Percentiles rank a stretch among this genome's conserved stretches.
These are phyloP conservation scores for Anseranas semipalmata DNA, from an alignment of 2,113 vertebrate species.

Conservation along the genomic window DNA sequence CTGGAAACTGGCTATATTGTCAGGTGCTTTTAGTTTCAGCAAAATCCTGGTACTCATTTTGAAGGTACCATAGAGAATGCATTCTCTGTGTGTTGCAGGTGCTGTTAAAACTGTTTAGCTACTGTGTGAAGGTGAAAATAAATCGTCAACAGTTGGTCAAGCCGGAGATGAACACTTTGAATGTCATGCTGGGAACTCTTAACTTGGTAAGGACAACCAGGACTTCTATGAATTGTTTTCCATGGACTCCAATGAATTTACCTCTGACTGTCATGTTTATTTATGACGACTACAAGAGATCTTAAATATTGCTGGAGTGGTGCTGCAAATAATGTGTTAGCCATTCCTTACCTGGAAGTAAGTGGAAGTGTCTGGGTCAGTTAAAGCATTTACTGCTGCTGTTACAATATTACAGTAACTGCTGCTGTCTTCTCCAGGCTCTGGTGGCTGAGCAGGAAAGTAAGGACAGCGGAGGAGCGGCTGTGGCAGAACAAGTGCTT, in stretches of 20 bases:
- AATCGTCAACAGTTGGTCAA: conserved; percentile 96
- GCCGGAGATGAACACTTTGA: conserved; percentile 98
- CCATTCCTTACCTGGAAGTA: neutral
- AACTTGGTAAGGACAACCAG: conserved; percentile 86
- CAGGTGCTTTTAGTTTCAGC: neutral
- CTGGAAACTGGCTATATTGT: neutral
- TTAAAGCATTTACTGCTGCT: neutral
- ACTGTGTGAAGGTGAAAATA: conserved; percentile 97
- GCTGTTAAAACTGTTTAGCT: conserved; percentile 95
- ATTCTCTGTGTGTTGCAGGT: conserved; percentile 78
- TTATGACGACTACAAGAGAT: fast-evolving
- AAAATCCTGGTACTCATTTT: neutral
- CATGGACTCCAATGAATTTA: neutral
- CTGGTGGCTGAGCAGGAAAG: conserved; percentile 97
- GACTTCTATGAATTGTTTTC: neutral
- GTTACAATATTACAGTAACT: neutral
- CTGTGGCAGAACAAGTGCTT: conserved; percentile 96
- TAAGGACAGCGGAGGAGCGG: conserved; percentile 95
- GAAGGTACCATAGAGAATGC: neutral
- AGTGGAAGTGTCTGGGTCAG: neutral
- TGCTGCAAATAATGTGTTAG: neutral
- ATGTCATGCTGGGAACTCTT: conserved; percentile 97
- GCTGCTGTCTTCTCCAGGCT: conserved; percentile 75
- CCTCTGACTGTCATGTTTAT: neutral
- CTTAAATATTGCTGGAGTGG: neutral